These are phyloP conservation scores for Polydesmus complanatus DNA, from an alignment of 2,888 invertebrate genomes.

Conservation along the genomic window DNA sequence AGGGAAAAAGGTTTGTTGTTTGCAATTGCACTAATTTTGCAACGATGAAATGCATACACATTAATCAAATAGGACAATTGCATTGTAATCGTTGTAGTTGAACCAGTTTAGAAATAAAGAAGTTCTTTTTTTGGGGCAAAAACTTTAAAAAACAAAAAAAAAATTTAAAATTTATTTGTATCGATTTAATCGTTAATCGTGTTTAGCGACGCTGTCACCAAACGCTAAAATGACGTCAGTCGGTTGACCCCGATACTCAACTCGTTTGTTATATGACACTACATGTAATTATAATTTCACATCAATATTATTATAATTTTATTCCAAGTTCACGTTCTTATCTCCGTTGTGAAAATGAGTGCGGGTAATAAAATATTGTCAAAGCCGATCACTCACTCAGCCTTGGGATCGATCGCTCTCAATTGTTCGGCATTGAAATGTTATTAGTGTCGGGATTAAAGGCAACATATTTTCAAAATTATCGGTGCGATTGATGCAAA, in stretches of 20 bases:
- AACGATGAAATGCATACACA: neutral
- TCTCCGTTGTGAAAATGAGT: too few relatives aligned
- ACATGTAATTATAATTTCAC: neutral
- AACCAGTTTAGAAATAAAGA: neutral
- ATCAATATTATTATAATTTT: neutral
- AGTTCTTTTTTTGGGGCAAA: neutral
- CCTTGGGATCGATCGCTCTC: too few relatives aligned
- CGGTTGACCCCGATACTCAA: neutral
- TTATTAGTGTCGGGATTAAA: too few relatives aligned
- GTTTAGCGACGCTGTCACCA: too few relatives aligned
- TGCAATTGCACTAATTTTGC: too few relatives aligned
- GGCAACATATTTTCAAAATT: too few relatives aligned
- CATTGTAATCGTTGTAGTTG: neutral
- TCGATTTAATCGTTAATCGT: too few relatives aligned
- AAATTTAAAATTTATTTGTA: neutral
- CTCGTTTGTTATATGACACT: neutral
- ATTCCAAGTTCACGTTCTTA: neutral
- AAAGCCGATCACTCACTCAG: too few relatives aligned
- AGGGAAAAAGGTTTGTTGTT: too few relatives aligned
- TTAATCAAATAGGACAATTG: neutral
- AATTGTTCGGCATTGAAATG: too few relatives aligned
- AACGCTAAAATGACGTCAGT: neutral
- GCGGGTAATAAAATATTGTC: too few relatives aligned
- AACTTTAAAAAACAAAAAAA: neutral
- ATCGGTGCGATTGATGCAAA: too few relatives aligned